phyloP scores from a whole-genome alignment of 2,888 invertebrate species.

The Amorpha juglandis region DNA sequence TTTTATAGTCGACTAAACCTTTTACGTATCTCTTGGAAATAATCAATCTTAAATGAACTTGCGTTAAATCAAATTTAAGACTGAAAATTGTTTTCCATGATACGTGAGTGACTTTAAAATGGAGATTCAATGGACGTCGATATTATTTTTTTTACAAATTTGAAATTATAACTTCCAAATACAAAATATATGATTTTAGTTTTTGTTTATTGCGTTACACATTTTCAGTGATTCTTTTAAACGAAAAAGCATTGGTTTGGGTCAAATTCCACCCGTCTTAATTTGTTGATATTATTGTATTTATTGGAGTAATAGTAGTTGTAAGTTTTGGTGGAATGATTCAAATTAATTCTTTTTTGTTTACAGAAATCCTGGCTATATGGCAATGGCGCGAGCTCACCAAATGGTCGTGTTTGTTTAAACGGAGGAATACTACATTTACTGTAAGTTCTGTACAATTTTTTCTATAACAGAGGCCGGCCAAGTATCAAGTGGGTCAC shows the following conservation, averaged over 20 bases:
- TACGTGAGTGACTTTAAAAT: background rate
- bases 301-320: constrained; percentile 43
- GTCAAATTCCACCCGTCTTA: constrained; percentile 68
- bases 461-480: no score
- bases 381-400: background rate
- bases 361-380: constrained; percentile 51
- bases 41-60: background rate
- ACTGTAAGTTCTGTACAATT: background rate
- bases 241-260: constrained; percentile 68
- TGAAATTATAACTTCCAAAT: no score
- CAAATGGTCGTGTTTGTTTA: background rate
- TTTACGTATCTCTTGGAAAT: background rate
- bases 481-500: no score
- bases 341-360: constrained; percentile 71
- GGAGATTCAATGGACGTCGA: background rate
- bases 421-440: background rate
- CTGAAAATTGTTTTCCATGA: background rate
- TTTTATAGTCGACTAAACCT: background rate
- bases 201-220: background rate
- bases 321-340: constrained; percentile 63
- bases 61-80: background rate
- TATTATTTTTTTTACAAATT: background rate
- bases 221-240: constrained; percentile 24
- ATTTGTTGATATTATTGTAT: constrained; percentile 39
- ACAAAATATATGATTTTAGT: background rate